Base-by-base conservation (phyloP, 2,113 vertebrate species). In the Salvator merianae region DNA sequence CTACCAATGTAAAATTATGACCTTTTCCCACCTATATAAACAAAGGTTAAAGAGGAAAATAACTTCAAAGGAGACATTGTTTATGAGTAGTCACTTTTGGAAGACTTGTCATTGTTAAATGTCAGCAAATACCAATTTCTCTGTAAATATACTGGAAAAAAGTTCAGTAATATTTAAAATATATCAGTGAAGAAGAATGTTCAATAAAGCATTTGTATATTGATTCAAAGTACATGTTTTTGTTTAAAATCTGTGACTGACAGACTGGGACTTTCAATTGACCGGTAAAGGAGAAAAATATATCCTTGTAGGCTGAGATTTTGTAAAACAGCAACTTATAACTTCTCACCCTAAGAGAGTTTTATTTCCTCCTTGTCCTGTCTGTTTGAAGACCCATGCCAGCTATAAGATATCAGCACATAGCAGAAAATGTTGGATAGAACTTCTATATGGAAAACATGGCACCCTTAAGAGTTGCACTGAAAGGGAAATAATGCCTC, bases 81-180 rank as follows among this genome's bases (percentile, higher is more conserved):
- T 75, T 83, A 66, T 83, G n/a, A 50, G 40, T 66, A 77, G 24
- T 30, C 26, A 59, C 28, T 82, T 9, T 55, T 38, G 34, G 30
- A 82, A 62, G 53, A 13, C 18, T 72, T 62, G n/a, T 82, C 80
- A 62, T 62, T 2, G 53, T 18, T 72, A 72, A 36, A 72, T 82
- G 69, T 59, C 80, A 72, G 36, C 50, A 71, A 72, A 82, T 62
- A 22, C 30, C 36, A 66, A 9, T 79, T 43, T 79, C 77, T 79
- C 40, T 79, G 63, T 65, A 79, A 7, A 66, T 5, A 71, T 55
- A 55, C 24, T 10, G 47, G 18, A 66, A 28, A 79, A 71, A 81
- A 70, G 50, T 26, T 43, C 28, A 9, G 30, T 81, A 26, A 18
- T 70, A 70, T 81, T 36, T 53, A 53, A 30, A 66, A 66, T 66